A percentile compares a stretch with the other conserved stretches of the same genome.
Conservation (phyloP, 1,140 invertebrate genomes). For the Battus philenor region DNA sequence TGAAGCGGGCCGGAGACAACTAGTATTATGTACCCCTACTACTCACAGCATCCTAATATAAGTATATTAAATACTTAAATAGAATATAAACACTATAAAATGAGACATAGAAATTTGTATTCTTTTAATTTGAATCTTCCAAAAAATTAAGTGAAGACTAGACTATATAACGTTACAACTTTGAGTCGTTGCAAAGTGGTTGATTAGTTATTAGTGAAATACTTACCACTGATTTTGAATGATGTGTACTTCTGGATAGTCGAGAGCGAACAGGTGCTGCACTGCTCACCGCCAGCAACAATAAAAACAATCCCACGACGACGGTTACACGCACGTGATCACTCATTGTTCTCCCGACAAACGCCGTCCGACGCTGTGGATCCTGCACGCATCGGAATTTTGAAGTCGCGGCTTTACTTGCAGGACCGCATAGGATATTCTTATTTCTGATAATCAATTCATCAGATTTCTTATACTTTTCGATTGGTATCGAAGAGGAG, state of each 20-base stretch:
- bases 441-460: conserved; percentile 53
- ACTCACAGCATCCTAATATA: too few relatives aligned
- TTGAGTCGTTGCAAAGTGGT: too few relatives aligned
- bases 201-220: too few relatives aligned
- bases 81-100: too few relatives aligned
- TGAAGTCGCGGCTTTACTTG: conserved; percentile 51
- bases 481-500: conserved; percentile 25
- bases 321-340: conserved; percentile 39
- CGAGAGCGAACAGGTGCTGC: conserved; percentile 45
- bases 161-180: too few relatives aligned
- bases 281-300: conserved; percentile 38
- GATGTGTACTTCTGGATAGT: conserved; percentile 34
- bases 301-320: conserved; percentile 43
- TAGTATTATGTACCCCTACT: too few relatives aligned
- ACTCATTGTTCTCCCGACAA: conserved; percentile 54
- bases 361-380: conserved; percentile 38
- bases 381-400: conserved; percentile 54
- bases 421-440: conserved; percentile 44
- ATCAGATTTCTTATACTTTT: conserved; percentile 44
- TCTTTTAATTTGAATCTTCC: too few relatives aligned
- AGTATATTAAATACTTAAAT: too few relatives aligned
- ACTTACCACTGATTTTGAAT: conserved; percentile 60
- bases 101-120: too few relatives aligned
- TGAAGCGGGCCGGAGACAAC: too few relatives aligned
- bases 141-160: too few relatives aligned